phyloP scores from a whole-genome alignment of 2,797 vertebrate genomes.

The Scolopax rusticola region DNA sequence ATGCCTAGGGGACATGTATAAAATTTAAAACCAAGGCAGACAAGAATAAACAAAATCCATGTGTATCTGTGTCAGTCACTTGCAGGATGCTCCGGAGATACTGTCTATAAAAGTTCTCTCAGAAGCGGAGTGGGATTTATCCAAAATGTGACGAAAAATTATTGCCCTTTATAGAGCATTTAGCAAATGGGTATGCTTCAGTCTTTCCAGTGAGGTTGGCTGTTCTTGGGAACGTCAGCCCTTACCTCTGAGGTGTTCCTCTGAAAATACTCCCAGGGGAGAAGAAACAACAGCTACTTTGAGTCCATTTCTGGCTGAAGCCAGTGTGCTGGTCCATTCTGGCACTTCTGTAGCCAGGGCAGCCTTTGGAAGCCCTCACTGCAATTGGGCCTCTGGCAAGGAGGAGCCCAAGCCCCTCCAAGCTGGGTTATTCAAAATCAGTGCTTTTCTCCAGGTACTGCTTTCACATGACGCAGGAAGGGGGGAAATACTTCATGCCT shows the following conservation, averaged over 20 bases:
- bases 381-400: not conserved
- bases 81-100: slow-evolving; percentile 39
- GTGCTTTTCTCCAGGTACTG: slow-evolving; percentile 41
- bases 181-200: not conserved
- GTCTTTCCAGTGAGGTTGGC: not conserved
- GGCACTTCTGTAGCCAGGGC: slow-evolving; percentile 53
- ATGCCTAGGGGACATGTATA: slow-evolving; percentile 73
- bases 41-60: slow-evolving; percentile 79
- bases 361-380: slow-evolving; percentile 50
- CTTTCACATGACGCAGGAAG: slow-evolving; percentile 20
- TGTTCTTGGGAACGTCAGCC: not conserved
- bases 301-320: slow-evolving; percentile 39
- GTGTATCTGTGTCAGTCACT: slow-evolving; percentile 66
- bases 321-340: slow-evolving; percentile 19
- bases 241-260: not conserved
- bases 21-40: slow-evolving; percentile 75
- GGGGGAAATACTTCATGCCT: slow-evolving; percentile 28
- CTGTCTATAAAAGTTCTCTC: slow-evolving; percentile 46
- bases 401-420: slow-evolving; percentile 40
- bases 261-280: not conserved
- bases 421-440: slow-evolving; percentile 54
- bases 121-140: slow-evolving; percentile 5
- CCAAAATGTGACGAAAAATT: slow-evolving; percentile 12
- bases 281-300: slow-evolving; percentile 55
- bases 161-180: not conserved